phyloP scores from a whole-genome alignment of 2,888 invertebrate species.

The Drosophila subquinaria region DNA sequence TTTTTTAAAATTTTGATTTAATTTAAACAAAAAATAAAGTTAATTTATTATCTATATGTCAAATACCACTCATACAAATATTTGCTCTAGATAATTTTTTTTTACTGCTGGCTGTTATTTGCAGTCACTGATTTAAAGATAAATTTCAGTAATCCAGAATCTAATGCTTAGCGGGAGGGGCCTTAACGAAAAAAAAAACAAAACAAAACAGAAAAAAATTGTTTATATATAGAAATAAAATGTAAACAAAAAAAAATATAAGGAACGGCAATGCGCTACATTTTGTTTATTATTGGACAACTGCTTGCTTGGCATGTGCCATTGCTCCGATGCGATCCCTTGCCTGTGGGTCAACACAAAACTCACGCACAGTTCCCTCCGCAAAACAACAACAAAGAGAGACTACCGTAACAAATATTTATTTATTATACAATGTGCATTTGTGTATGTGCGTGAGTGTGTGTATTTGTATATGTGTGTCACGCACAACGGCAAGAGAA shows the following conservation, averaged over 20 bases:
- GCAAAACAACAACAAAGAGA: conserved; percentile 18
- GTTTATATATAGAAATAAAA: conserved; percentile 29
- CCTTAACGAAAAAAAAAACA: conserved; percentile 7
- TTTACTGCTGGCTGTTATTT: neutral
- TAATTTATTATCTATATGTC: too few species aligned
- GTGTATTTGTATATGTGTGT: conserved; percentile 48
- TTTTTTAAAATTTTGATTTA: too few species aligned
- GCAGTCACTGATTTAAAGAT: conserved; percentile 3
- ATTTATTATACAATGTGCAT: conserved; percentile 25
- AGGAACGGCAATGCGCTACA: conserved; percentile 32
- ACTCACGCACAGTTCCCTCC: conserved; percentile 33
- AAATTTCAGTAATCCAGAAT: conserved; percentile 22
- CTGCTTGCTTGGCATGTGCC: conserved; percentile 72
- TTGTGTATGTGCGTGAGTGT: conserved; percentile 7
- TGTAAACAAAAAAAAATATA: conserved; percentile 50
- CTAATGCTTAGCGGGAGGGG: conserved; percentile 8
- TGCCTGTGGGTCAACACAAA: conserved; percentile 43
- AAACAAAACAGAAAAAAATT: conserved; percentile 10
- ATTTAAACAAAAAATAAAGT: too few species aligned
- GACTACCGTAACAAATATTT: conserved; percentile 62
- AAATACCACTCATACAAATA: too few species aligned
- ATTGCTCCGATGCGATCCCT: conserved; percentile 29
- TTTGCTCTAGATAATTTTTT: too few species aligned
- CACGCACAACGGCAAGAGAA: conserved; percentile 42
- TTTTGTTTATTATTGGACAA: conserved; percentile 70